phyloP scores from a whole-genome alignment of 2,797 vertebrate species.

The Amblyraja radiata region DNA sequence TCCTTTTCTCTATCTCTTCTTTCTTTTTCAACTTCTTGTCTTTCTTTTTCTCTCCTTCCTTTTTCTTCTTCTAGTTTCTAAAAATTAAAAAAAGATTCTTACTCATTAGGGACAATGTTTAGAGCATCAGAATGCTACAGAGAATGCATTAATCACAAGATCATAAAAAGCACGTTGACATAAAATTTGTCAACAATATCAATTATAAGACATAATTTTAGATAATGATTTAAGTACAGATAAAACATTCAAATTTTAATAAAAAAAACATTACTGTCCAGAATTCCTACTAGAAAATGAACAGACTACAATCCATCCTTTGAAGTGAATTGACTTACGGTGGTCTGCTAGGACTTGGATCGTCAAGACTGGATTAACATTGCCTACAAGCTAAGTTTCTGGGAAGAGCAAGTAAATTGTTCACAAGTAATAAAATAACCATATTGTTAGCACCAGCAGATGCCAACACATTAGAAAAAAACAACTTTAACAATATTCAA shows the following conservation, averaged over 20 bases:
- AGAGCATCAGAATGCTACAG: conserved; percentile 35
- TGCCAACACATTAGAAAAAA: conserved; percentile 47
- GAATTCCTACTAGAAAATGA: conserved; percentile 61
- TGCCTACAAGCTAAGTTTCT: conserved; percentile 98
- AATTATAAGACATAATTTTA: not conserved
- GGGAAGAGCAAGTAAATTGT: conserved; percentile 99
- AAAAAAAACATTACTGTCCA: conserved; percentile 2
- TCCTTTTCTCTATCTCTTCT: conserved; percentile 70
- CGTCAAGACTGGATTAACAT: conserved; percentile 97
- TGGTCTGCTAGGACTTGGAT: conserved; percentile 96
- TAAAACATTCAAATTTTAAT: conserved; percentile 6
- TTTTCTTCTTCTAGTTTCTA: conserved; percentile 99
- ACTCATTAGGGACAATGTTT: conserved; percentile 42
- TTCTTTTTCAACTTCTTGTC: conserved; percentile 79
- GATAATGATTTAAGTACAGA: conserved; percentile 25
- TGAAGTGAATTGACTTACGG: conserved; percentile 98
- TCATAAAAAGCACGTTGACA: conserved; percentile 48
- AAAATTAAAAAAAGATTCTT: conserved; percentile 67
- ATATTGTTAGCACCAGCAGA: conserved; percentile 63
- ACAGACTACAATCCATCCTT: conserved; percentile 73
- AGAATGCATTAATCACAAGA: conserved; percentile 57
- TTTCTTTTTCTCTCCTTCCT: conserved; percentile 81
- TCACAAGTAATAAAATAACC: conserved; percentile 77
- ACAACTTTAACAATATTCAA: conserved; percentile 44
- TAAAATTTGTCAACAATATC: conserved; percentile 36